Percentiles rank a stretch among this genome's conserved stretches.
Conservation (phyloP, 2,113 vertebrate genomes). For the Carollia perspicillata region DNA sequence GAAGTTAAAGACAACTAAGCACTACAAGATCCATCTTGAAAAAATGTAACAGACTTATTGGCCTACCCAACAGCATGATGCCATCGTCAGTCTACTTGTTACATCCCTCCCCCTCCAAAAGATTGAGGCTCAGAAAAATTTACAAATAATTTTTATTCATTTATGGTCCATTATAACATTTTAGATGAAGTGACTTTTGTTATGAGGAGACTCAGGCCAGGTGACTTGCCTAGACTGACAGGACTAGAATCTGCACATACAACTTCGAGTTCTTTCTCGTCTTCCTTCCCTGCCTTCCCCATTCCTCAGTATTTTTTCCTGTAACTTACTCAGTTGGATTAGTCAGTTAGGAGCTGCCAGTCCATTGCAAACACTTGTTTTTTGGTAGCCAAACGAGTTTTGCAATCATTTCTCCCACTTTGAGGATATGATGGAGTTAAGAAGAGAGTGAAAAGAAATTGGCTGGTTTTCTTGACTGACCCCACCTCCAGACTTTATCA, state of each 20-base stretch:
- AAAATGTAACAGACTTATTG: too few relatives aligned
- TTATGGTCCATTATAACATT: not conserved
- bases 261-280: not conserved
- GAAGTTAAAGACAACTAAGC: too few relatives aligned
- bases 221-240: not conserved
- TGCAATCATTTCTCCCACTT: not conserved
- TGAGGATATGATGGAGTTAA: not conserved
- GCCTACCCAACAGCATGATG: not conserved
- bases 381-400: not conserved
- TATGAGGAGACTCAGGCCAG: not conserved
- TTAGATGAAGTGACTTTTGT: not conserved
- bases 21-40: too few relatives aligned
- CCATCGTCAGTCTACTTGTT: not conserved
- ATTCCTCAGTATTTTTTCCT: not conserved
- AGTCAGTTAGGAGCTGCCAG: not conserved
- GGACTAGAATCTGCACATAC: not conserved
- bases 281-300: not conserved
- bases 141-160: not conserved
- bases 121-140: not conserved
- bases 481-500: not conserved
- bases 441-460: not conserved
- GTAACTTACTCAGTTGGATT: not conserved
- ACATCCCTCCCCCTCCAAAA: not conserved
- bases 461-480: not conserved
- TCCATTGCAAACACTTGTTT: not conserved